Percentiles rank a stretch among this genome's conserved stretches.
Conservation (phyloP, 2,113 vertebrate species). For the Accipiter cooperii region DNA sequence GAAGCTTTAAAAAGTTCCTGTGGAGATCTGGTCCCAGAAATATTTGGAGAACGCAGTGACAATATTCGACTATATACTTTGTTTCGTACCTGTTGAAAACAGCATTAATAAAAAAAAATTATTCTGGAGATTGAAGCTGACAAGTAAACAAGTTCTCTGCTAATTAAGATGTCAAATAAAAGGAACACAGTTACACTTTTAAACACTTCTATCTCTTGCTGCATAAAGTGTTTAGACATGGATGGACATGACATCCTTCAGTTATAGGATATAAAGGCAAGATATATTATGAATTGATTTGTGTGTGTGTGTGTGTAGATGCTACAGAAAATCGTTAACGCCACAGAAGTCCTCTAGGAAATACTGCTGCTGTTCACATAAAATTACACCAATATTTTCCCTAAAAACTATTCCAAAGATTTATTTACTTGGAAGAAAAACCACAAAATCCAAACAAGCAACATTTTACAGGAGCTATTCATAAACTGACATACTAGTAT, state of each 20-base stretch:
- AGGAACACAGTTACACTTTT: background rate
- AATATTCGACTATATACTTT: slow-evolving; percentile 91
- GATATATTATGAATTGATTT: background rate
- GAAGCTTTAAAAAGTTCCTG: slow-evolving; percentile 93
- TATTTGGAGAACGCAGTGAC: slow-evolving; percentile 84
- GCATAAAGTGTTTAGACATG: background rate
- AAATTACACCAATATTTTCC: background rate
- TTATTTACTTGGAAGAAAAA: background rate
- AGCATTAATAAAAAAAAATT: background rate
- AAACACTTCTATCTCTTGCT: background rate
- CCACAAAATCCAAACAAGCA: background rate
- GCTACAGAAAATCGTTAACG: background rate
- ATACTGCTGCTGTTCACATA: background rate
- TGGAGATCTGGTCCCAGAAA: slow-evolving; percentile 87
- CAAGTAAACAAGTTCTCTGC: background rate
- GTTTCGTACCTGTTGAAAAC: slow-evolving; percentile 81
- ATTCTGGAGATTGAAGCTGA: background rate
- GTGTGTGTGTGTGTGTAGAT: background rate
- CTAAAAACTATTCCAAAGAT: background rate
- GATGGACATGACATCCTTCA: background rate
- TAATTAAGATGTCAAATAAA: background rate
- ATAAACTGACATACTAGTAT: background rate
- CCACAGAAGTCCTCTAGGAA: background rate
- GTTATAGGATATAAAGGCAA: background rate
- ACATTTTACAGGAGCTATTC: background rate